These are phyloP conservation scores for Glaucomys volans DNA, from an alignment of 2,113 vertebrate genomes.

Conservation along the genomic window DNA sequence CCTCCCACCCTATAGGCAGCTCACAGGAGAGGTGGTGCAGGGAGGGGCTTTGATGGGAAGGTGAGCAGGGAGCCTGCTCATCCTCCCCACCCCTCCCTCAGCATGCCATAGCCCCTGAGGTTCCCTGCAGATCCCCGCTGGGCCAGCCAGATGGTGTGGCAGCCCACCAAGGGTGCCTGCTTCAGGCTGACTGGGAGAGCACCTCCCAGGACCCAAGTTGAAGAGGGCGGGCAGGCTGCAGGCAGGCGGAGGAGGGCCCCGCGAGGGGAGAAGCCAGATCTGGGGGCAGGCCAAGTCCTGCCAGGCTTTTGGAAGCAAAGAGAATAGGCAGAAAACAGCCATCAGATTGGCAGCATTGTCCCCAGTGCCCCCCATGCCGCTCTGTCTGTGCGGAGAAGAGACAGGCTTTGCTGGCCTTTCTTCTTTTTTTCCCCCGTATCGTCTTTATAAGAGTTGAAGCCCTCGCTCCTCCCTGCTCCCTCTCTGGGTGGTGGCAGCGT, in stretches of 20 bases:
- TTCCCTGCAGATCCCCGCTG: neutral
- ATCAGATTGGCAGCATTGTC: conserved; percentile 67
- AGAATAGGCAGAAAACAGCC: conserved; percentile 71
- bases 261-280: conserved; percentile 64
- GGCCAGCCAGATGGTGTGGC: neutral
- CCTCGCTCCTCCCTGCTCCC: conserved; percentile 7
- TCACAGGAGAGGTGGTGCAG: neutral
- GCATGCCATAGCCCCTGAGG: neutral
- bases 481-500: conserved; percentile 60
- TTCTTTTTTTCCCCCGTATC: neutral
- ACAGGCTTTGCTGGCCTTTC: conserved; percentile 64
- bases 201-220: neutral
- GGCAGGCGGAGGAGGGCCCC: conserved; percentile 54
- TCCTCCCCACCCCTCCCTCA: neutral
- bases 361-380: conserved; percentile 41
- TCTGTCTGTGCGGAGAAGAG: conserved; percentile 65
- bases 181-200: neutral
- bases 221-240: neutral
- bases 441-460: conserved; percentile 62
- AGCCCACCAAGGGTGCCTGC: neutral
- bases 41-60: neutral
- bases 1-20: neutral
- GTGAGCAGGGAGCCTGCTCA: neutral
- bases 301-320: conserved; percentile 76
- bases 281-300: conserved; percentile 76